Evolutionary conservation across 1,140 invertebrate species (phyloP), one percentile per base, ranked within the genome.

Genomic region (Dendrolimus punctatus): DNA sequence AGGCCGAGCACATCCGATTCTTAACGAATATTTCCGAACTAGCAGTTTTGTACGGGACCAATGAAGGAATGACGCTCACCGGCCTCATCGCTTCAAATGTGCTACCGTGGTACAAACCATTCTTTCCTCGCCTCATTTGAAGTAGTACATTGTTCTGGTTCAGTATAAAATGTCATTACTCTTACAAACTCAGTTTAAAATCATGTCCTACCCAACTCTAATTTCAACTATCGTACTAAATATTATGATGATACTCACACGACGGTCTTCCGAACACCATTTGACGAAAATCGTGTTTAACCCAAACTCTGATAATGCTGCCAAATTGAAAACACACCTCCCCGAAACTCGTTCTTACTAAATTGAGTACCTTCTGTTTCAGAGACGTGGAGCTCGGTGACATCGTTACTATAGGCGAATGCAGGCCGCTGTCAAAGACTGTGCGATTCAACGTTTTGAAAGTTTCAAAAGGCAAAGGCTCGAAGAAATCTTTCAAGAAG

Each of bases 371-470:
- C 48, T 46, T 38, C 6, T 9, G 38, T 92, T 94, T 38, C 90
- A 99, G 98, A 80, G 98, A 99, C 89, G 96, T 99, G 49, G 92
- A 94, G 80, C 89, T 95, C 58, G 98, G 98, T 57, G 99, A 99
- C 90, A 93, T 99, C 68, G 98, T 99, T 37, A 99, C 98, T 6
- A 94, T 99, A 85, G 99, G 99, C 51, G 98, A 99, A 91, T 99
- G 98, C 90, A 89, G 99, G 83, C 98, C 98, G 45, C 91, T 99
- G 40, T 98, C 96, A 73, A 99, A 99, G 89, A 99, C 99, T 48
- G 98, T 99, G 38, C 90, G 97, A 71, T 99, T 99, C 90, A 99
- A 99, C 86, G 98, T 99, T 43, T 89, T 99, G 61, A 99, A 99
- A 89, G 97, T 99, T 6, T 93, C 95, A 52, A 99, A 99, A 85